These are phyloP conservation scores for Scatophagus argus DNA, from an alignment of 2,113 vertebrate genomes.

Conservation along the genomic window DNA sequence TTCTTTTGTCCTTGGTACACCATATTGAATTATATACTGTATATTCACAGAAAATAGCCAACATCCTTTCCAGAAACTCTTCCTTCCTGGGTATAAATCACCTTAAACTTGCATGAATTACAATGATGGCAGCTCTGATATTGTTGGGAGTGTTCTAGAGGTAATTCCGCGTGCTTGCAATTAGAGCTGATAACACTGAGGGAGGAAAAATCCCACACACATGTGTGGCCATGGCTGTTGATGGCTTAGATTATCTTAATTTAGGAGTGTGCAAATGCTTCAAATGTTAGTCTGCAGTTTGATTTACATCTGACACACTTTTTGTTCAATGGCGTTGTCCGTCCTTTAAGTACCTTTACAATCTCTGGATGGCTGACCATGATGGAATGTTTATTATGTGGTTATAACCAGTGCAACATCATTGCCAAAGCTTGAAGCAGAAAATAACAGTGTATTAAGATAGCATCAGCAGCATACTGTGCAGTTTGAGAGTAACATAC, in stretches of 20 bases:
- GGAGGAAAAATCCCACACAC: background rate
- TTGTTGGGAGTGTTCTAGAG: constrained; percentile 28
- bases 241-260: constrained; percentile 35
- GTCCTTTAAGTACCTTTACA: constrained; percentile 16
- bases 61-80: constrained; percentile 39
- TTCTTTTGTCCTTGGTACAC: constrained; percentile 2
- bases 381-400: constrained; percentile 30
- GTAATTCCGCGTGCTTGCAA: constrained; percentile 44
- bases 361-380: background rate
- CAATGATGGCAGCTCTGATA: constrained; percentile 52
- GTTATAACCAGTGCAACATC: background rate
- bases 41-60: constrained; percentile 2
- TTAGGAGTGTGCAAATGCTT: background rate
- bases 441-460: constrained; percentile 56
- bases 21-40: constrained; percentile 1
- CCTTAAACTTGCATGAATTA: constrained; percentile 27
- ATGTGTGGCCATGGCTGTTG: constrained; percentile 1
- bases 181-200: constrained; percentile 46
- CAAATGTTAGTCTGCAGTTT: background rate
- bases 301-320: constrained; percentile 15
- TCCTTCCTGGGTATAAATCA: constrained; percentile 55
- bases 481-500: constrained; percentile 8
- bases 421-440: background rate
- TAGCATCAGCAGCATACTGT: constrained; percentile 38
- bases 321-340: background rate